Evolutionary conservation across 2,113 vertebrate genomes (phyloP).

Genomic region (human (Homo sapiens)): DNA sequence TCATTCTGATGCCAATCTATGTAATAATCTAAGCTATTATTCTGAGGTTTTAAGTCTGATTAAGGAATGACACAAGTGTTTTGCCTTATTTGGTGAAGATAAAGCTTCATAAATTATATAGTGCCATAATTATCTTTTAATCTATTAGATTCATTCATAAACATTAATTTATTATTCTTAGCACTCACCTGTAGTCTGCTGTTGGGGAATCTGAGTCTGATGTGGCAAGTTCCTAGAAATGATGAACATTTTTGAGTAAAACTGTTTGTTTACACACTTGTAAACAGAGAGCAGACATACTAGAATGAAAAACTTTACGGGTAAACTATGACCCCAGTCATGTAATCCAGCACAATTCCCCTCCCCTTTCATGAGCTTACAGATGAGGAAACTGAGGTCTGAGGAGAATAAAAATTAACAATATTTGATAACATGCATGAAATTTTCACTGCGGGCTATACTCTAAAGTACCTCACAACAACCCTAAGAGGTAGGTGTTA

Average conservation of each 20-base stretch:
- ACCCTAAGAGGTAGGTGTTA: background rate
- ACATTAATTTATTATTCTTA: background rate
- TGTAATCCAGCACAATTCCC: background rate
- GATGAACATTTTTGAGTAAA: constrained; percentile 61
- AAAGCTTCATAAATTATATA: constrained; percentile 9
- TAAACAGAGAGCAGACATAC: constrained; percentile 7
- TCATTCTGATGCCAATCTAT: constrained; percentile 27
- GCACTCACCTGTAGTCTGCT: constrained; percentile 94
- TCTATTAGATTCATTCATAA: background rate
- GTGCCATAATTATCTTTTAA: constrained; percentile 2
- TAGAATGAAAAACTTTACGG: background rate
- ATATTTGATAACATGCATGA: background rate
- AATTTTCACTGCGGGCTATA: background rate
- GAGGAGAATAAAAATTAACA: background rate
- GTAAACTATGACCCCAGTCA: background rate
- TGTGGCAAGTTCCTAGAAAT: constrained; percentile 95
- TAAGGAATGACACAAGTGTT: constrained; percentile 53
- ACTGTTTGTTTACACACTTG: background rate
- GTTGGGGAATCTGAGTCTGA: constrained; percentile 98
- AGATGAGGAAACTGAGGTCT: background rate
- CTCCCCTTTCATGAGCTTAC: background rate
- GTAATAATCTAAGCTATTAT: constrained; percentile 50
- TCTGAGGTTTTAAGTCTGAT: constrained; percentile 48
- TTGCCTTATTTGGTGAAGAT: constrained; percentile 18
- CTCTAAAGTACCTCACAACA: background rate